Evolutionary conservation across 2,888 invertebrate genomes (phyloP), one percentile per base, ranked within the genome.

Genomic region (Drosophila niveifrons): DNA sequence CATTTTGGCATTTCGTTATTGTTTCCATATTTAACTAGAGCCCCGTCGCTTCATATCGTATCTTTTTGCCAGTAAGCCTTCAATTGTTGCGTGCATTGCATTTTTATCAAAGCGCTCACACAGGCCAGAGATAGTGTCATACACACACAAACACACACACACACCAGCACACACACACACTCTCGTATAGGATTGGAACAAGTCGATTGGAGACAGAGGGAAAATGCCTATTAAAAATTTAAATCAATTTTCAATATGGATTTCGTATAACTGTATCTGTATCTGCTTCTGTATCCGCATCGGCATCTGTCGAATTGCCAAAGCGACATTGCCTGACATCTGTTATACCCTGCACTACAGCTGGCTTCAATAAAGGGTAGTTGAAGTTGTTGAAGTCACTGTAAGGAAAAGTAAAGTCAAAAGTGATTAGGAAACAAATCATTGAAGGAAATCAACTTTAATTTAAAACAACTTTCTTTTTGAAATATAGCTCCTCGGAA

Each of bases 161-260:
- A 41, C 39, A 7, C 39, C 0, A n/a, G 3, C 11, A 39, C 13
- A 39, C 39, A 13, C 39, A 39, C n/a, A 18, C 39, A 39, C n/a
- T 13, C 3, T 31, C 3, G 10, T 36, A 18, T 13, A 47, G 13
- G 11, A 4, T 7, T 58, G 6, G 47, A 7, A 11, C 46, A 58
- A 55, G 63, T 31, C 39, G 36, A 17, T 29, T 39, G 52, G 28
- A 50, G 66, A 39, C n/a, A 28, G 53, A 15, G 44, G 46, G 63
- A 57, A 50, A 74, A 61, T 69, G 79, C 83, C 88, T 89, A 86
- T 88, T 88, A 86, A 86, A 89, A 76, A 86, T 86, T 86, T 80
- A 86, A 86, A 89, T 86, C 85, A 86, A 86, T 86, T 85, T 85
- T 79, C 87, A 82, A 85, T 84, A 83, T 83, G 87, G 87, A 86